A percentile compares a stretch with the other conserved stretches of the same genome.
Conservation (phyloP, 2,888 invertebrate genomes). For the Idaea biselata region DNA sequence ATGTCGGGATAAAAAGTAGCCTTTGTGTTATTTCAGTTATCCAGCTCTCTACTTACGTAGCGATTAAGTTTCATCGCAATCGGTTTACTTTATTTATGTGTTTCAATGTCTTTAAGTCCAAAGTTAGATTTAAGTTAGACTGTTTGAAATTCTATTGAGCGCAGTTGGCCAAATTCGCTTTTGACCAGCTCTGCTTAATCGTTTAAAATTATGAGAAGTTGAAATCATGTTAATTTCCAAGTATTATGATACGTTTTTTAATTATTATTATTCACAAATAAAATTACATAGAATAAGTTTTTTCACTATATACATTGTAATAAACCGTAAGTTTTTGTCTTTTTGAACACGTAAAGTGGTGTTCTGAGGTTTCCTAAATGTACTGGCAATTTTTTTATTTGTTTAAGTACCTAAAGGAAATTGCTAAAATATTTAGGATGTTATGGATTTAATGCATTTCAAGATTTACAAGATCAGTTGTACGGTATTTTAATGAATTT, state of each 20-base stretch:
- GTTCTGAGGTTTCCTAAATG: not conserved
- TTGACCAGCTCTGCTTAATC: not conserved
- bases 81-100: not conserved
- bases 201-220: not conserved
- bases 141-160: not conserved
- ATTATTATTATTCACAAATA: not conserved
- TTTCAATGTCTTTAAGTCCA: not conserved
- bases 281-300: not conserved
- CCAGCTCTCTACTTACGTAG: too few relatives aligned
- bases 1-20: too few relatives aligned
- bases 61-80: not conserved
- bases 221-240: not conserved
- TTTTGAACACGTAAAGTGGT: not conserved
- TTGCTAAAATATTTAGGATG: not conserved
- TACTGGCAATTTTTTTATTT: not conserved
- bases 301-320: not conserved
- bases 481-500: not conserved
- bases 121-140: not conserved
- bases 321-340: not conserved
- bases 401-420: not conserved
- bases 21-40: too few relatives aligned
- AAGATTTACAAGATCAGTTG: not conserved
- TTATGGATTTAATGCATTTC: not conserved
- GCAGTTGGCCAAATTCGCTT: not conserved
- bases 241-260: not conserved